Conservation (phyloP, 2,797 vertebrate genomes). For the Labroides dimidiatus region DNA sequence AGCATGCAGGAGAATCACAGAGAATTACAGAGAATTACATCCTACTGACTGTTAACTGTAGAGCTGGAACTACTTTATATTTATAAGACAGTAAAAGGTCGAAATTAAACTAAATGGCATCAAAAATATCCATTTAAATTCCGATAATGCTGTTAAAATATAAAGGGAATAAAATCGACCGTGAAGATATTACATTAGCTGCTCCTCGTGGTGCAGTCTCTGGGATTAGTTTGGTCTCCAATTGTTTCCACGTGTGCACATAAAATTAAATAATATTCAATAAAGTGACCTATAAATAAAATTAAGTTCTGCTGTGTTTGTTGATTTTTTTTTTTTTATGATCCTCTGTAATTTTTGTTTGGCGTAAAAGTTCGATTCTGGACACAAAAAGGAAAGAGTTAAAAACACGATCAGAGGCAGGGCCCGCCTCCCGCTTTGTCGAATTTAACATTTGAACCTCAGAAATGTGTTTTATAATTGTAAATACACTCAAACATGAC, state of each 20-base stretch:
- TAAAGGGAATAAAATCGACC: background rate
- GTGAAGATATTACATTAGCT: too few relatives aligned
- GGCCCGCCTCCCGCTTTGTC: slow-evolving; percentile 62
- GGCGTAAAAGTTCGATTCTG: background rate
- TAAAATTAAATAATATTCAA: background rate
- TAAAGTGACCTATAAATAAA: too few relatives aligned
- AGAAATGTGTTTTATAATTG: slow-evolving; percentile 23
- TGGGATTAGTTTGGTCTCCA: background rate
- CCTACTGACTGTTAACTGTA: background rate
- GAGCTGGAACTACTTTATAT: background rate
- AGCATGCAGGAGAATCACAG: background rate
- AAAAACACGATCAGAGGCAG: slow-evolving; percentile 28
- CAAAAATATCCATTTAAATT: background rate
- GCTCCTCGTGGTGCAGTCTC: background rate
- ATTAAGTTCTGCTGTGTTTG: too few relatives aligned
- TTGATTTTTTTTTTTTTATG: too few relatives aligned
- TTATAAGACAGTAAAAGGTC: background rate
- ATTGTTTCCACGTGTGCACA: background rate
- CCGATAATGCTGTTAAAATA: background rate
- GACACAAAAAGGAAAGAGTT: slow-evolving; percentile 63
- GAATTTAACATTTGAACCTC: slow-evolving; percentile 28
- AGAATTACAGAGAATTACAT: background rate
- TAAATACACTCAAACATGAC: background rate
- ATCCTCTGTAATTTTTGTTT: background rate
- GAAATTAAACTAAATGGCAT: background rate